Conservation (phyloP, 2,113 vertebrate genomes). For the Myrmecophaga tridactyla region DNA sequence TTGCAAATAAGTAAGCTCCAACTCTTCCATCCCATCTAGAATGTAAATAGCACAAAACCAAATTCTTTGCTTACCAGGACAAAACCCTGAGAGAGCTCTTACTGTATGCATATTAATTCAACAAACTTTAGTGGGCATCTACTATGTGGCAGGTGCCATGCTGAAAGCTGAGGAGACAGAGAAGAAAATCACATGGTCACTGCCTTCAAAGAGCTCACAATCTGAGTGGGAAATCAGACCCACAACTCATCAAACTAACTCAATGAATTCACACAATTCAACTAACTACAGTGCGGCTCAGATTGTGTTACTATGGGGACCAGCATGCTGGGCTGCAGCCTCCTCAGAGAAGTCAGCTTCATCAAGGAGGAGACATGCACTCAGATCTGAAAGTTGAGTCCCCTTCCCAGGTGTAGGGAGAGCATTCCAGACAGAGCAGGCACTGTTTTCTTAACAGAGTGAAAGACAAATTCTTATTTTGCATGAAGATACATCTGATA, state of each 20-base stretch:
- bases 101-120: accelerated
- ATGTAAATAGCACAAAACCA: not conserved
- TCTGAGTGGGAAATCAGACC: not conserved
- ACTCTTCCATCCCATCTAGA: not conserved
- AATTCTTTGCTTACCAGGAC: not conserved
- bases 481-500: too few relatives aligned
- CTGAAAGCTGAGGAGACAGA: not conserved
- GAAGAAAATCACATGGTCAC: not conserved
- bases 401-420: not conserved
- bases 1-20: not conserved
- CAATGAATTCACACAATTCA: too few relatives aligned
- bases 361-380: not conserved
- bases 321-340: not conserved
- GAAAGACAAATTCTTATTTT: too few relatives aligned
- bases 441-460: too few relatives aligned
- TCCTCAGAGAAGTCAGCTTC: not conserved
- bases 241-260: too few relatives aligned
- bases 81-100: too few relatives aligned
- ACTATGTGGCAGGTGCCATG: not conserved
- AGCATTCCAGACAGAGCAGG: not conserved
- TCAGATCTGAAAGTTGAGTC: not conserved
- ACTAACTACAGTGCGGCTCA: too few relatives aligned
- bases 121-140: not conserved
- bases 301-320: not conserved
- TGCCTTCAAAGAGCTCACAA: not conserved